Evolutionary conservation across 2,888 invertebrate genomes (phyloP), one percentile per base, ranked within the genome.

Genomic region (Ametastegia equiseti): DNA sequence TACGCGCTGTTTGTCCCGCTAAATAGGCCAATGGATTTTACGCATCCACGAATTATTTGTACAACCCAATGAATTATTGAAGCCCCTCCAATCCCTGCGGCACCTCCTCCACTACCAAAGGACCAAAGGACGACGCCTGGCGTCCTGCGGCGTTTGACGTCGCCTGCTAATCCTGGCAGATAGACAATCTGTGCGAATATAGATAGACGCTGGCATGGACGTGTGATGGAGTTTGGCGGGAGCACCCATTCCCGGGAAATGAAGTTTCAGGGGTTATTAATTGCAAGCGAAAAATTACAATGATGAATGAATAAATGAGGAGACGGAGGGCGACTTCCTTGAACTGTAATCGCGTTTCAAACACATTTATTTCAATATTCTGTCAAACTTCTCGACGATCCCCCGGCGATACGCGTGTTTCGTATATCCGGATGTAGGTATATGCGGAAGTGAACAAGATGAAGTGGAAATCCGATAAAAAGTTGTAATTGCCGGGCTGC

Each of bases 401-500:
- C 45, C 47, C 13, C 27, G n/a, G n/a, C n/a, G n/a, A n/a, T n/a
- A n/a, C n/a, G n/a, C n/a, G n/a, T n/a, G n/a, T 42, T 27, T n/a
- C 39, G 2, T 15, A 33, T 39, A 39, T 9, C 39, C 3, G 60
- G 15, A 60, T 15, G n/a, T 47, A 13, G 47, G 23, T 60, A 60
- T 6, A 39, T 27, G 23, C 39, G 19, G 39, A 67, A 67, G 67
- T 67, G 67, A 7, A 11, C 36, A 15, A 67, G 27, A 33, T 89
- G 88, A 87, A 90, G 90, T 90, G 89, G 88, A 91, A 90, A 91
- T 90, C 90, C 87, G 90, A 91, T 91, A 89, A 90, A 91, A 91
- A 91, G 88, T 91, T 90, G 88, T 90, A 89, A 90, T 90, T 86
- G 88, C 45, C 30, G 27, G 15, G 6, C 7, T 15, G n/a, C 19